Base-by-base conservation (phyloP, 2,113 vertebrate species). In the Cynoglossus semilaevis region DNA sequence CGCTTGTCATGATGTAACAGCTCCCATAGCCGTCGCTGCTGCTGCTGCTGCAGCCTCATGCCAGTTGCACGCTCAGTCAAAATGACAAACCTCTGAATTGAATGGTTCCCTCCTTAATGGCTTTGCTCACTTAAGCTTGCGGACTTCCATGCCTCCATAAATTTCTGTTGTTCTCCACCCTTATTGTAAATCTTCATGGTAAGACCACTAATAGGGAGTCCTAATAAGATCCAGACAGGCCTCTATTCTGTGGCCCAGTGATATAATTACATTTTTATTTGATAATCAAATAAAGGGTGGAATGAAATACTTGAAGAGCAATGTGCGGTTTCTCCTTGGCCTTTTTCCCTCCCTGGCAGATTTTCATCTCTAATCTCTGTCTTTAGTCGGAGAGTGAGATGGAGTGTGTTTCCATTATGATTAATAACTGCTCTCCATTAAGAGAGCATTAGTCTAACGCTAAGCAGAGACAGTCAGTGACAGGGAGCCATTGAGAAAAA, bases 181-280 rank as follows among this genome's bases (percentile, higher is more conserved):
- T 70, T 66, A 76, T 69, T 73, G 83, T 87, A 84, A 85, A 83
- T 83, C 83, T 84, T 78, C 75, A 63, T 74, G 68, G 77, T 63
- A 73, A 76, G 74, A 80, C 76, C 80, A 77, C 82, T 80, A 84
- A 84, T 84, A 70, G 78, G 68, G 12, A 63, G 61, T 69, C 67
- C 70, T 84, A 85, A 88, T 81, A 76, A 63, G 83, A 85, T 87
- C 84, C 85, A 87, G 83, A 79, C 75, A 60, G 75, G 70, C 76
- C 81, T 87, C 79, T 80, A 74, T 81, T 78, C 76, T 81, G 77
- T 48, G 86, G 83, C 79, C 77, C 73, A 75, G 75, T 84, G 77
- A 85, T 85, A 81, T 81, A 87, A 87, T 85, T 75, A 80, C 74
- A 83, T 83, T 85, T 87, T 88, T 83, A 88, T 88, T 83, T 85